Base-by-base conservation (phyloP, 2,797 vertebrate species). In the Falco berigora region DNA sequence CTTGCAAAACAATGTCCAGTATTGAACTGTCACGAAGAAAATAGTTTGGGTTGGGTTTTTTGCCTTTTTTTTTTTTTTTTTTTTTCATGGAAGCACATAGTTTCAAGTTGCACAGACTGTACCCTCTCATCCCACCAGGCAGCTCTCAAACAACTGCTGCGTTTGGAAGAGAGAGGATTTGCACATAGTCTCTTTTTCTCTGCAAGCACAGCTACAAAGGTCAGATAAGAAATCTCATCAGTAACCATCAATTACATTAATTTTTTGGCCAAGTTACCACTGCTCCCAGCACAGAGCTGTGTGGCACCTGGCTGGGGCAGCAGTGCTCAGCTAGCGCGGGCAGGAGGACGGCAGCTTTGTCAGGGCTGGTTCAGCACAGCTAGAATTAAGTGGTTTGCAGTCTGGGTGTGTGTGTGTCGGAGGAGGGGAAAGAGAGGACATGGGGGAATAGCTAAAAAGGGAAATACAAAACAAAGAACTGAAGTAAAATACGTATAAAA, bases 381-480 rank as follows among this genome's bases (percentile, higher is more conserved):
- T 40, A 52, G 83, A 80, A 64, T 69, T 50, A 75, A 91, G 63
- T 82, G 88, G 61, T 92, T 92, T 95, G 74, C 64, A 86, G 32
- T 25, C 59, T 78, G 61, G 52, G 55, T 40, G 52, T 9, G 44
- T 61, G 59, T n/a, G 21, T 82, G 77, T 74, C 90, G 0, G 0
- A 85, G 67, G 47, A 86, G 64, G 55, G 91, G 52, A 87, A 92
- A 82, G 81, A 84, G 64, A 79, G 76, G 40, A 71, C 83, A 38
- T 6, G 0, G 2, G 75, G 77, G 63, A 95, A 74, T 75, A 88
- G 64, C 81, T 89, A 76, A 89, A 93, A 96, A 52, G 61, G 84
- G 88, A 95, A 95, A 82, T 22, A 17, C 28, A 8, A 89, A 94
- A 95, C 90, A 93, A 94, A 93, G 92, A 92, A 63, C 74, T 61